Evolutionary conservation across 1,140 invertebrate genomes (phyloP).

Genomic region (Chymomyza costata): DNA sequence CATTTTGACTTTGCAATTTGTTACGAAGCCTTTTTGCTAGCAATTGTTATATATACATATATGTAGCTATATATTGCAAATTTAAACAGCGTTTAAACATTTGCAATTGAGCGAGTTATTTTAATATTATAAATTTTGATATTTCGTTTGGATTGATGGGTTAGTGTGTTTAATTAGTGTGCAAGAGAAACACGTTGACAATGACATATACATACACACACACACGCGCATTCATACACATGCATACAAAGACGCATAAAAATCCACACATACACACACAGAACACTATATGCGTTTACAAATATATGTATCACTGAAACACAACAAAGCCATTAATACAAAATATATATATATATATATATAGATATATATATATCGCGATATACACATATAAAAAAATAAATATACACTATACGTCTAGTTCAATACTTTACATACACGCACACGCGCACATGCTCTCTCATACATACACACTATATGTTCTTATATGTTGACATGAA

Average conservation of each 20-base stretch:
- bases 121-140: background rate
- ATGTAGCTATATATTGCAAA: too few species aligned
- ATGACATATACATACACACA: constrained; percentile 20
- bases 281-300: constrained; percentile 56
- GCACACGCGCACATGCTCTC: constrained; percentile 6
- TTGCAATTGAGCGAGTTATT: background rate
- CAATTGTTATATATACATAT: too few species aligned
- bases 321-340: constrained; percentile 71
- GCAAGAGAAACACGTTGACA: background rate
- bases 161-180: background rate
- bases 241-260: background rate
- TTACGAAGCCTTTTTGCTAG: too few species aligned
- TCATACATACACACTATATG: constrained; percentile 24
- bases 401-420: constrained; percentile 65
- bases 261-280: background rate
- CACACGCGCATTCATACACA: constrained; percentile 14
- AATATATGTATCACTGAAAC: constrained; percentile 60
- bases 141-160: background rate
- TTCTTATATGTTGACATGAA: constrained; percentile 27
- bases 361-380: constrained; percentile 21
- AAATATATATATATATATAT: constrained; percentile 39
- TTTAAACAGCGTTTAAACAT: too few species aligned
- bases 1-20: too few species aligned
- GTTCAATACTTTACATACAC: constrained; percentile 43
- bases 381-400: constrained; percentile 43